Conservation (phyloP, 2,797 vertebrate species). For the Enteromius trimaculatus region DNA sequence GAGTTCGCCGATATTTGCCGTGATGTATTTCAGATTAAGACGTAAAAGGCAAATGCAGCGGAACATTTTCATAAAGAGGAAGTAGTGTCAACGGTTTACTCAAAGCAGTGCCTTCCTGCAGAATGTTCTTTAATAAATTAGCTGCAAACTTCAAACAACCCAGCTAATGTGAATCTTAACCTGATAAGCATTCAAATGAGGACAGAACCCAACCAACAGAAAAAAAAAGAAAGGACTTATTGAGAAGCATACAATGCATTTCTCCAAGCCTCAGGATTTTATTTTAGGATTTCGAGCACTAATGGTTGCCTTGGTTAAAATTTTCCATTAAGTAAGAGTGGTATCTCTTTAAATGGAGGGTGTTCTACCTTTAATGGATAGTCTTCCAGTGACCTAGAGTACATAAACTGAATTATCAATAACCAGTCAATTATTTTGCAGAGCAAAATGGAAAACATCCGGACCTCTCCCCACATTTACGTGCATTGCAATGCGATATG, state of each 20-base stretch:
- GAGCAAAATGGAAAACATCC: conserved; percentile 8
- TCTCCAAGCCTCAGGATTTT: conserved; percentile 37
- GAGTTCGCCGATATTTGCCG: conserved; percentile 39
- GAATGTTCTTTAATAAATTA: conserved; percentile 59
- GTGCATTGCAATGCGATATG: background rate
- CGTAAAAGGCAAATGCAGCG: conserved; percentile 46
- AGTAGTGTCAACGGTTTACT: conserved; percentile 41
- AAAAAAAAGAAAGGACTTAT: conserved; percentile 40
- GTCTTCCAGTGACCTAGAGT: conserved; percentile 21
- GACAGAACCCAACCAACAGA: conserved; percentile 12
- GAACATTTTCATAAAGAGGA: conserved; percentile 42
- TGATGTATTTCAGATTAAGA: conserved; percentile 45
- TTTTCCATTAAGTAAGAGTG: conserved; percentile 44
- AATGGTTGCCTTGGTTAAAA: conserved; percentile 52
- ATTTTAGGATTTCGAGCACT: conserved; percentile 35
- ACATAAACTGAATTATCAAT: conserved; percentile 30
- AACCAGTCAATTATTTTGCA: conserved; percentile 31
- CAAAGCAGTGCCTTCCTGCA: conserved; percentile 49
- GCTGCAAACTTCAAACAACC: conserved; percentile 57
- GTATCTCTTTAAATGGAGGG: conserved; percentile 32
- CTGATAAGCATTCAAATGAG: conserved; percentile 60
- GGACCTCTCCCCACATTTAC: background rate
- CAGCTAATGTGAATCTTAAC: conserved; percentile 63
- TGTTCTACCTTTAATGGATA: conserved; percentile 39
- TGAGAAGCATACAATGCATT: conserved; percentile 40